phyloP scores from a whole-genome alignment of 2,113 vertebrate genomes.

The Phaethornis superciliosus region DNA sequence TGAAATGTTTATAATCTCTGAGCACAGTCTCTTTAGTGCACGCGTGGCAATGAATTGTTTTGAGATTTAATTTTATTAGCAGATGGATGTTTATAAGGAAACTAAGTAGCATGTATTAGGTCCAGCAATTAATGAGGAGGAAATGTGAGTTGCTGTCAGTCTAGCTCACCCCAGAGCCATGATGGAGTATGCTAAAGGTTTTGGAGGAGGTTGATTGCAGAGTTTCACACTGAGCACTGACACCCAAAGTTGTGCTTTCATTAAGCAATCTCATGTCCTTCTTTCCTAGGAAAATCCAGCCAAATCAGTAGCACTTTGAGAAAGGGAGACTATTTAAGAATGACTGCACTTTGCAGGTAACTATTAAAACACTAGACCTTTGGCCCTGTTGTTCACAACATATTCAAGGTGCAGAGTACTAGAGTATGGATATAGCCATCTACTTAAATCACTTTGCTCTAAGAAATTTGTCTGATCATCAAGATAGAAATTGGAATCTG shows the following conservation, averaged over 20 bases:
- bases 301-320: slow-evolving; percentile 4
- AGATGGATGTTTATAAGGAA: background rate
- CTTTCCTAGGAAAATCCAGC: background rate
- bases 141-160: background rate
- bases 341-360: background rate
- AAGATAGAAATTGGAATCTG: background rate
- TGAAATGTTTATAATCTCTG: background rate
- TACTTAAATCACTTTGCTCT: background rate
- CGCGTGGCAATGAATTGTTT: background rate
- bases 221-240: background rate
- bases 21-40: background rate
- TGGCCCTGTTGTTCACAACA: background rate
- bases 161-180: background rate
- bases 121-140: background rate
- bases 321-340: slow-evolving; percentile 6
- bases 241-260: background rate
- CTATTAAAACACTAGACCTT: background rate
- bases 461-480: background rate
- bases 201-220: background rate
- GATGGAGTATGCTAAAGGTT: background rate
- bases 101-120: background rate
- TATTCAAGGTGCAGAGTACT: background rate
- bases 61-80: background rate
- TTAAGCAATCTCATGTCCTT: slow-evolving; percentile 3
- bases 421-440: background rate